A percentile compares a stretch with the other conserved stretches of the same genome.
Conservation (phyloP, 2,113 vertebrate species). For the Chloropsis hardwickii region DNA sequence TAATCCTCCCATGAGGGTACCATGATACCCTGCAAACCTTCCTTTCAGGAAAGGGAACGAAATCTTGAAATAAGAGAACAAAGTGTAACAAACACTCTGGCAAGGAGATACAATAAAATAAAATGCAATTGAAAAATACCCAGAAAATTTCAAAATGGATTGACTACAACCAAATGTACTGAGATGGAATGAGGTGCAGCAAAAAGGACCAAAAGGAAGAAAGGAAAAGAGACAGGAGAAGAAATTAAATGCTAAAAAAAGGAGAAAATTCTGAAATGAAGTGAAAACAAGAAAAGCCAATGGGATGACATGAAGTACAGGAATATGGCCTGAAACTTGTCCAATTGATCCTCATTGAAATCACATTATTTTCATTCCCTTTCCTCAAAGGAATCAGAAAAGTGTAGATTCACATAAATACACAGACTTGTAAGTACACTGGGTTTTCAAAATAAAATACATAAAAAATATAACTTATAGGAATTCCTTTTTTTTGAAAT, state of each 20-base stretch:
- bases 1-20: background rate
- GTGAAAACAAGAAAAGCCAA: background rate
- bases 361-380: background rate
- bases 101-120: background rate
- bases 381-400: background rate
- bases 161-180: background rate
- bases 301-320: background rate
- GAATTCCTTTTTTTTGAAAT: background rate
- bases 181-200: background rate
- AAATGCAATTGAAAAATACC: background rate
- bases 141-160: background rate
- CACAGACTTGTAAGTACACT: background rate
- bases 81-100: background rate
- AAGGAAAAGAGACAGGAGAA: background rate
- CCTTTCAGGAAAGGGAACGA: background rate
- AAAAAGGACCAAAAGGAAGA: background rate
- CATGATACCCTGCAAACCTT: background rate
- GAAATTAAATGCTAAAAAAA: background rate
- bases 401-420: background rate
- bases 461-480: background rate
- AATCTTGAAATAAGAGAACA: background rate
- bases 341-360: background rate
- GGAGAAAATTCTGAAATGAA: background rate
- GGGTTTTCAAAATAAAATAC: constrained; percentile 22
- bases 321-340: background rate